Evolutionary conservation across 2,797 vertebrate species (phyloP), one percentile per base, ranked within the genome.

Genomic region (Podargus strigoides): DNA sequence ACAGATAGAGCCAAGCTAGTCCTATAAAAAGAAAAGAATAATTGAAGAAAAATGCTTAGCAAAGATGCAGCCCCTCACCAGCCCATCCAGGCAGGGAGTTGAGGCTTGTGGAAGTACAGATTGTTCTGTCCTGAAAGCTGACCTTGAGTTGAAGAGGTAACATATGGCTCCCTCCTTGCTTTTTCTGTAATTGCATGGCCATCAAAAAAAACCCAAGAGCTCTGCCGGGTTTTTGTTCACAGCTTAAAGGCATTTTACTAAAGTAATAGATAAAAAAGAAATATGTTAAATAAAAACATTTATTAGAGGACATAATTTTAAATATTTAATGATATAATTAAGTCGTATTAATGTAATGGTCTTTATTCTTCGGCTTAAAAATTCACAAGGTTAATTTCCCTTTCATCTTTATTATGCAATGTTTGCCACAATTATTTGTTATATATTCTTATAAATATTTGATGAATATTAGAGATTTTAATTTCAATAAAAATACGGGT

Each of bases 251-350:
- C 75, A 50, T 93, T 95, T 95, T 94, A 73, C 73, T 84, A 63
- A 93, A 82, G 79, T 62, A 93, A 88, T 86, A 95, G 76, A 94
- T 88, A 88, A 94, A 95, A 91, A 95, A 93, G 85, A 97, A 95
- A 92, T 91, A 94, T 63, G 82, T 96, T 96, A 94, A 96, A 95
- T 88, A 96, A 93, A 96, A 96, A 95, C 91, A 95, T 94, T 95
- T 96, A 96, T 97, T 96, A 91, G 87, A 95, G 63, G 89, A 92
- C 80, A 90, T 93, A 94, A 91, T 88, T 96, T 94, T 96, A 96
- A 97, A 95, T 96, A 96, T 94, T 97, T 97, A 93, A 97, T 95
- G 93, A 86, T 94, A 90, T 84, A 96, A 96, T 97, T 97, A 96
- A 92, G 82, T 91, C 94, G 92, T 96, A 93, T 95, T 95, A 96